Percentiles rank a stretch among this genome's conserved stretches.
phyloP scores from a whole-genome alignment of 2,797 vertebrate species.

The Buceros bicornis region DNA sequence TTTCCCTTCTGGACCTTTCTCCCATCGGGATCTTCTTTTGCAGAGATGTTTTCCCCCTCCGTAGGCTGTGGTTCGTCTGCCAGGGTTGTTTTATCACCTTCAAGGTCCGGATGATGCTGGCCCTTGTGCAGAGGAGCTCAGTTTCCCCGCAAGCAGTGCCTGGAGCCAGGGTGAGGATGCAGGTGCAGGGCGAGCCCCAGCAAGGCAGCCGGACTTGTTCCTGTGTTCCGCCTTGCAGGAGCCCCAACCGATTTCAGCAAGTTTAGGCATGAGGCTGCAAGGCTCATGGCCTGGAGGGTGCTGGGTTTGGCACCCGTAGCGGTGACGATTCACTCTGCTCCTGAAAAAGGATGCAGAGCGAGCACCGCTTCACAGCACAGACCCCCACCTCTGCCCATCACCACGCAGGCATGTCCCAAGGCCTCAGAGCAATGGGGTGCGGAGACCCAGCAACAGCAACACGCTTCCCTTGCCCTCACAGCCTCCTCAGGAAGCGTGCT shows the following conservation, averaged over 20 bases:
- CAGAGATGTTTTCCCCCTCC: neutral
- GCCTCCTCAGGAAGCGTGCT: neutral
- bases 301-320: neutral
- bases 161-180: neutral
- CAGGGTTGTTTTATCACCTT: neutral
- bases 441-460: neutral
- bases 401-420: accelerated
- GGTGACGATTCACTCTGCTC: neutral
- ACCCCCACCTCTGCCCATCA: neutral
- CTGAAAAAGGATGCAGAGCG: neutral
- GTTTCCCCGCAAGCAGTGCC: neutral
- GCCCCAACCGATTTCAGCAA: neutral
- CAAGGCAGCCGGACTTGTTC: accelerated
- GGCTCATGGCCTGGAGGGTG: neutral
- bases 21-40: neutral
- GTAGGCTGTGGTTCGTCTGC: neutral
- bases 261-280: neutral
- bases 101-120: neutral
- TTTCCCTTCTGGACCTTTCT: neutral
- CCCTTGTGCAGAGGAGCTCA: neutral
- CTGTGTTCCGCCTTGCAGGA: neutral
- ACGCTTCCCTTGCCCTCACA: neutral
- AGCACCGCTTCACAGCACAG: neutral
- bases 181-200: neutral
- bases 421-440: neutral